A percentile compares a stretch with the other conserved stretches of the same genome.
phyloP scores from a whole-genome alignment of 2,888 invertebrate genomes.

The Protodeltote pygarga region DNA sequence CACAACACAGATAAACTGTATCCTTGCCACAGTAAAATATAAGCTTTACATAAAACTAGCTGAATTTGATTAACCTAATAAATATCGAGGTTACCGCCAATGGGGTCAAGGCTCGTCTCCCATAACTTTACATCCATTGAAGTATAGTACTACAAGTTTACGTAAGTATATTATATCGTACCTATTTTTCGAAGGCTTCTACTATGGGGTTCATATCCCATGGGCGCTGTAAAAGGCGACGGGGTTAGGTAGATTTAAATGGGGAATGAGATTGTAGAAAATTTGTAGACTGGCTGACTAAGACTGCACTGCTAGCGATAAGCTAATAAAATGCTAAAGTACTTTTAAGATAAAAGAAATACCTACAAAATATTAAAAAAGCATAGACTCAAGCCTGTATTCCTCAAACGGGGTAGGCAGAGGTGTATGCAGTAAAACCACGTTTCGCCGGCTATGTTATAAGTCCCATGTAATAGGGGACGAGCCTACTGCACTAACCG shows the following conservation, averaged over 20 bases:
- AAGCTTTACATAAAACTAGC: constrained; percentile 1
- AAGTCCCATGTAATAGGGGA: no score
- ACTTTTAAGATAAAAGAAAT: no score
- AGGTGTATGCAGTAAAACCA: no score
- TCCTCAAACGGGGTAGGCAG: neutral
- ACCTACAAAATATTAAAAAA: no score
- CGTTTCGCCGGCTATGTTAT: no score
- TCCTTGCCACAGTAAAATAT: constrained; percentile 12
- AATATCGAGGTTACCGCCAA: constrained; percentile 18
- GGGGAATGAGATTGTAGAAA: constrained; percentile 27
- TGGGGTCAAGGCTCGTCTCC: constrained; percentile 26
- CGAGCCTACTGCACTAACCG: no score
- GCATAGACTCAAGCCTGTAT: no score
- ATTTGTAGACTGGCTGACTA: no score
- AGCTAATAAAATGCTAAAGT: no score
- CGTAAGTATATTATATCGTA: constrained; percentile 7
- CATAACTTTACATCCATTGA: constrained; percentile 25
- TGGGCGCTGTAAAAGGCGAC: constrained; percentile 8
- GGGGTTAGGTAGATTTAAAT: constrained; percentile 34
- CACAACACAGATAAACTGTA: no score
- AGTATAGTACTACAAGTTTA: constrained; percentile 15
- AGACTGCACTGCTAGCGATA: no score
- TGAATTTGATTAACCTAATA: constrained; percentile 33
- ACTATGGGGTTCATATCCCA: constrained; percentile 15
- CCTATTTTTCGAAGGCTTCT: constrained; percentile 11